A percentile compares a stretch with the other conserved stretches of the same genome.
phyloP scores from a whole-genome alignment of 2,888 invertebrate species.

The Drosophila borealis region DNA sequence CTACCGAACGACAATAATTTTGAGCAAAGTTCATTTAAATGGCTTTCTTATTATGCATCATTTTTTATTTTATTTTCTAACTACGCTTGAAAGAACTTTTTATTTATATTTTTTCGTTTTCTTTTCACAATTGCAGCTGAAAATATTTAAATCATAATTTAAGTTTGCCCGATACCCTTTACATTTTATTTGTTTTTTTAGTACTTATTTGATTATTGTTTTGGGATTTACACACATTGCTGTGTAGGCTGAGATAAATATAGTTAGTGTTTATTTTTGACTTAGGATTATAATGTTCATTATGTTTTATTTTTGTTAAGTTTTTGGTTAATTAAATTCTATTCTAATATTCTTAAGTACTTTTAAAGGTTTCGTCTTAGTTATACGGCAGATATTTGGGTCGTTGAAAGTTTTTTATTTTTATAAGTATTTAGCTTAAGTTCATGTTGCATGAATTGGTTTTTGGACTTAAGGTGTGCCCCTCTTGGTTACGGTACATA shows the following conservation, averaged over 20 bases:
- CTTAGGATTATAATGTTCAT: neutral
- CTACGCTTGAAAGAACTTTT: conserved; percentile 31
- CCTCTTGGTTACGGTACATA: conserved; percentile 34
- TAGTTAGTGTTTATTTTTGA: conserved; percentile 1
- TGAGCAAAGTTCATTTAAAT: conserved; percentile 1
- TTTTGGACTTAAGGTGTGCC: conserved; percentile 27
- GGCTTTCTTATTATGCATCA: conserved; percentile 2
- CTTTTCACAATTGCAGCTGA: conserved; percentile 59
- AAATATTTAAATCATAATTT: conserved; percentile 58
- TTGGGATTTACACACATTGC: conserved; percentile 4
- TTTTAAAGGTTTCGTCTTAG: neutral
- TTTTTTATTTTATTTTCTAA: conserved; percentile 17
- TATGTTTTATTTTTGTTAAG: conserved; percentile 15
- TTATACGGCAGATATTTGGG: neutral
- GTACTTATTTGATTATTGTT: neutral
- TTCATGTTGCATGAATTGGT: conserved; percentile 55
- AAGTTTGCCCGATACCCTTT: conserved; percentile 42
- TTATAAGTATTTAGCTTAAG: conserved; percentile 12
- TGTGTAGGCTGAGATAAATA: conserved; percentile 12
- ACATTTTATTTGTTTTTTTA: conserved; percentile 21
- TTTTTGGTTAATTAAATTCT: conserved; percentile 13
- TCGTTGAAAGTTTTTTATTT: neutral
- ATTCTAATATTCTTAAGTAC: conserved; percentile 5
- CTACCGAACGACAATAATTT: neutral
- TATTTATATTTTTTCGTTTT: conserved; percentile 57